Evolutionary conservation across 2,888 invertebrate genomes (phyloP).

Genomic region (Tachystola acroxantha): DNA sequence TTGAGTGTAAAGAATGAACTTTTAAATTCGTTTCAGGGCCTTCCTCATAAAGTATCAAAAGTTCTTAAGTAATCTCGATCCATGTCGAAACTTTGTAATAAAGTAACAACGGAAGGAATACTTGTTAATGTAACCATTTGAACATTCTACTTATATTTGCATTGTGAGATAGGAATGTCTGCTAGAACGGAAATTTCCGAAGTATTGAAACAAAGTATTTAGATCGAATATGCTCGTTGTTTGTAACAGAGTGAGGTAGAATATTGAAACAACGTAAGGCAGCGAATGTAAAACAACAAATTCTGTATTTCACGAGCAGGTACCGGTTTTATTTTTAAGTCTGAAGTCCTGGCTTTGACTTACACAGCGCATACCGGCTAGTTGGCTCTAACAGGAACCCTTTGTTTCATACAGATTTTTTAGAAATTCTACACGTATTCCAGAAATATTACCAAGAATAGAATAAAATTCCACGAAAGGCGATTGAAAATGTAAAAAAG

Average conservation of each 20-base stretch:
- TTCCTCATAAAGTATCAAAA: conserved; percentile 19
- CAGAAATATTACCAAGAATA: too few relatives aligned
- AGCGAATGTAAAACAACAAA: conserved; percentile 7
- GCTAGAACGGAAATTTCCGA: background rate
- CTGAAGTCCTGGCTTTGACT: conserved; percentile 1
- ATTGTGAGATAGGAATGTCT: background rate
- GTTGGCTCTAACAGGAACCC: background rate
- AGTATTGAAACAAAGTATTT: conserved; percentile 2
- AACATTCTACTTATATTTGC: conserved; percentile 18
- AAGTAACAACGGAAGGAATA: conserved; percentile 38
- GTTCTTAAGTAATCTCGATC: conserved; percentile 50
- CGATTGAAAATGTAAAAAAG: too few relatives aligned
- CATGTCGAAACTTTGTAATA: conserved; percentile 52
- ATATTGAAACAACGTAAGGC: conserved; percentile 5
- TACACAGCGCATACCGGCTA: background rate
- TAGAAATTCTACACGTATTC: too few relatives aligned
- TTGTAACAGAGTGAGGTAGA: conserved; percentile 1
- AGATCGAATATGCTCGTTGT: conserved; percentile 4
- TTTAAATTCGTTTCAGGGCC: conserved; percentile 10
- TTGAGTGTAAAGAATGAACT: conserved; percentile 10
- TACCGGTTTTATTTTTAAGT: background rate
- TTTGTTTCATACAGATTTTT: too few relatives aligned
- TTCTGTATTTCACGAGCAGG: conserved; percentile 2
- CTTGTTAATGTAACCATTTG: conserved; percentile 32
- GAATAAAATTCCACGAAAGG: too few relatives aligned